Conservation (phyloP, 2,797 vertebrate species). For the Hyperoplus lanceolatus region DNA sequence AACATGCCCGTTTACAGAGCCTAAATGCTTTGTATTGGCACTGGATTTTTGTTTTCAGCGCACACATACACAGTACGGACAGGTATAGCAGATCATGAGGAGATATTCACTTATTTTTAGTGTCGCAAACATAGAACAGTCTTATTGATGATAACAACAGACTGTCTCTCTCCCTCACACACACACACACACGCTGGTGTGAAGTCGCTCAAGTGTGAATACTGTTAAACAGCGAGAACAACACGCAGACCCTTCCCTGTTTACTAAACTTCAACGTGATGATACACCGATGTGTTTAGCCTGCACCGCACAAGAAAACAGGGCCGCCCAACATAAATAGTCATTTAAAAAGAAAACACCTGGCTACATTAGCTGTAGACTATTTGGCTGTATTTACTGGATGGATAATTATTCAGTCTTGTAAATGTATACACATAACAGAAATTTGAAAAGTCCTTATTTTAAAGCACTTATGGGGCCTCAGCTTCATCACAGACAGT, state of each 20-base stretch:
- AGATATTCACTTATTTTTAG: no score
- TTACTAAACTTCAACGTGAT: conserved; percentile 18
- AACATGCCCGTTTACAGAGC: no score
- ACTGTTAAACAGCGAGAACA: conserved; percentile 5
- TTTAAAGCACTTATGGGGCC: neutral
- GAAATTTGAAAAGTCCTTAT: neutral
- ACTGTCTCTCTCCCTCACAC: conserved; percentile 12
- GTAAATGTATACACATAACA: conserved; percentile 9
- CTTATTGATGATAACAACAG: conserved; percentile 29
- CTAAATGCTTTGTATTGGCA: no score
- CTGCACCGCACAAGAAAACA: conserved; percentile 12
- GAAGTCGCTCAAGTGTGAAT: conserved; percentile 36
- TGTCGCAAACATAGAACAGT: conserved; percentile 27
- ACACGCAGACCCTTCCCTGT: conserved; percentile 27
- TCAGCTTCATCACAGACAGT: neutral
- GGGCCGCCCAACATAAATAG: conserved; percentile 1
- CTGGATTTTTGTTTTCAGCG: no score
- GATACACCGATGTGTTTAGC: conserved; percentile 18
- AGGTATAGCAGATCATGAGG: no score
- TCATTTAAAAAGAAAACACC: conserved; percentile 12
- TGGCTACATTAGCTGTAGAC: conserved; percentile 5
- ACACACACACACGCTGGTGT: conserved; percentile 20
- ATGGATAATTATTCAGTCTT: conserved; percentile 6
- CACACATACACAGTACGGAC: no score
- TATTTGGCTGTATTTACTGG: neutral